Conservation (phyloP, 92 coral and sea anemone species). For the Blastomussa wellsi region DNA sequence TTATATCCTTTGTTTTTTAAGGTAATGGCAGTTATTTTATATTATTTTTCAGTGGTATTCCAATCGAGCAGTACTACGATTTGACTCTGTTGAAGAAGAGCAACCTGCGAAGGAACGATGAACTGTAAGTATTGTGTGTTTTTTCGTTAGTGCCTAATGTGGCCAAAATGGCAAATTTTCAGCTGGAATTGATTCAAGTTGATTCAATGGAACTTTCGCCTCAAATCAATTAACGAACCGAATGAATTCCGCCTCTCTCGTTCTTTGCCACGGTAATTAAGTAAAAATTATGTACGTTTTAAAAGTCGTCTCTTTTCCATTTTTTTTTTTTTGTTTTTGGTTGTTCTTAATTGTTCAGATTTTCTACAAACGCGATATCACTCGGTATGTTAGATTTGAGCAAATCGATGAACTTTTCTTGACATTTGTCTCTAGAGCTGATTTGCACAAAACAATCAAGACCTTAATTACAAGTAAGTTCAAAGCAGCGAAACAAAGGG, state of each 20-base stretch:
- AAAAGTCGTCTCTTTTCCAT: neutral
- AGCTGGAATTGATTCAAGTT: neutral
- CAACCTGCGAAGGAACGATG: conserved; percentile 89
- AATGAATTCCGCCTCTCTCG: neutral
- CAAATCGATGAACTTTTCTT: neutral
- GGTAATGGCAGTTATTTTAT: neutral
- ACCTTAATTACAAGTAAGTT: neutral
- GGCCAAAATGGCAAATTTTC: neutral
- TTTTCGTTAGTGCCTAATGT: neutral
- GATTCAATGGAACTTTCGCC: neutral
- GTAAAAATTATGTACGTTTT: neutral
- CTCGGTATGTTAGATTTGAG: neutral
- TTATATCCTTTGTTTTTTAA: neutral
- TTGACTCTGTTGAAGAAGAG: conserved; percentile 83
- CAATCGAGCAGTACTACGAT: conserved; percentile 82
- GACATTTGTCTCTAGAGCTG: neutral
- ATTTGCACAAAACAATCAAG: neutral
- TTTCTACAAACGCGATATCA: neutral
- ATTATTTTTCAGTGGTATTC: conserved; percentile 68
- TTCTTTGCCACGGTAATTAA: neutral
- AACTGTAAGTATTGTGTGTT: conserved; percentile 80
- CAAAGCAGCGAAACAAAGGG: neutral
- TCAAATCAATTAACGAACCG: neutral
- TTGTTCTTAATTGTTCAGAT: neutral
- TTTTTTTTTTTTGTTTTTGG: neutral